Percentiles rank a stretch among this genome's conserved stretches.
Evolutionary conservation across 2,797 vertebrate genomes (phyloP).

Genomic region (Clamator glandarius): DNA sequence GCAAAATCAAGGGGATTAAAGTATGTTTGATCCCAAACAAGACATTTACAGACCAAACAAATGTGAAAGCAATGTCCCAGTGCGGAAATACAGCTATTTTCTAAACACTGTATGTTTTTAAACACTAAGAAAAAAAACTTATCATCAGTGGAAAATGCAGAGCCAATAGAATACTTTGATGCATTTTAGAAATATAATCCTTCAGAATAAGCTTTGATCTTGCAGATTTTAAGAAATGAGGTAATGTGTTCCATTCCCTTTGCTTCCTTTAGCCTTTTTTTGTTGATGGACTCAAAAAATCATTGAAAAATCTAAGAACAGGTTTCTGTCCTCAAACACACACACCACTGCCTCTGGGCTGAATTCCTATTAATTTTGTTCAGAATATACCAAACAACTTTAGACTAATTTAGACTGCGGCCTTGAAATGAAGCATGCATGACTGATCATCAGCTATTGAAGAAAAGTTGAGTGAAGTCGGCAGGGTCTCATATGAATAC

Average conservation of each 20-base stretch:
- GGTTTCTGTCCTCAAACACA: not conserved
- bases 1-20: not conserved
- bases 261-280: not conserved
- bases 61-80: not conserved
- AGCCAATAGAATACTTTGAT: not conserved
- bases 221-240: not conserved
- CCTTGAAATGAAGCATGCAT: not conserved
- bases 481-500: not conserved
- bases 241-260: not conserved
- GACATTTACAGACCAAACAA: not conserved
- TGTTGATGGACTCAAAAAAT: not conserved
- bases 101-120: not conserved
- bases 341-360: not conserved
- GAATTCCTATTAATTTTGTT: not conserved
- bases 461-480: not conserved
- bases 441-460: not conserved
- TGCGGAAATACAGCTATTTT: constrained; percentile 8
- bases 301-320: not conserved
- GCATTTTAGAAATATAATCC: not conserved
- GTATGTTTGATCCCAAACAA: not conserved
- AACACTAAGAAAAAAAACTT: not conserved
- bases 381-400: not conserved
- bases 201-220: constrained; percentile 11
- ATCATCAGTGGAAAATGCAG: not conserved
- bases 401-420: not conserved